These are phyloP conservation scores for Cariama cristata DNA, from an alignment of 2,113 vertebrate genomes.

Conservation along the genomic window DNA sequence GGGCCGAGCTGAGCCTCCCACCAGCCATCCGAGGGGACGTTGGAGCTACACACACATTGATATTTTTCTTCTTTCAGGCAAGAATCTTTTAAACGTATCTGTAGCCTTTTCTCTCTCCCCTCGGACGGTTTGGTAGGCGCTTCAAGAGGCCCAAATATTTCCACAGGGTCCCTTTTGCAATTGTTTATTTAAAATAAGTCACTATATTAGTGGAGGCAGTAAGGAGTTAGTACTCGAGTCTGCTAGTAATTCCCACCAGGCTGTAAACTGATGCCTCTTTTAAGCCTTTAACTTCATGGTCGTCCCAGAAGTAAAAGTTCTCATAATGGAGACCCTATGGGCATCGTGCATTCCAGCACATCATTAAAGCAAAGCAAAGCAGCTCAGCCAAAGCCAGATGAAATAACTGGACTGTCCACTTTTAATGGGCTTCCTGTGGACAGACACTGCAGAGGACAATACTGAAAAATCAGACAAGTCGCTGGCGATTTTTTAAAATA, in stretches of 20 bases:
- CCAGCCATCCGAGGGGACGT: neutral
- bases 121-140: constrained; percentile 25
- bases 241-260: constrained; percentile 87
- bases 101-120: constrained; percentile 42
- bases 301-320: constrained; percentile 84
- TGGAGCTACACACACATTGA: too few species aligned
- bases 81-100: neutral
- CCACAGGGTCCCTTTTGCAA: constrained; percentile 69
- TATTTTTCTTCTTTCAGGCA: neutral
- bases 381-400: constrained; percentile 87
- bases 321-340: constrained; percentile 94
- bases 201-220: constrained; percentile 80
- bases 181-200: constrained; percentile 87
- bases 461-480: constrained; percentile 67
- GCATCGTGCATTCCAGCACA: constrained; percentile 92
- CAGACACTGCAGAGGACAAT: constrained; percentile 74
- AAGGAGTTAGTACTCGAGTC: constrained; percentile 79
- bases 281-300: constrained; percentile 85
- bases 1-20: neutral
- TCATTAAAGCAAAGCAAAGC: constrained; percentile 90
- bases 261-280: constrained; percentile 90
- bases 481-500: constrained; percentile 65
- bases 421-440: constrained; percentile 89
- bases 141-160: constrained; percentile 70
- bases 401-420: constrained; percentile 88